Base-by-base conservation (phyloP, 2,797 vertebrate species). In the Psittacula derbiana region DNA sequence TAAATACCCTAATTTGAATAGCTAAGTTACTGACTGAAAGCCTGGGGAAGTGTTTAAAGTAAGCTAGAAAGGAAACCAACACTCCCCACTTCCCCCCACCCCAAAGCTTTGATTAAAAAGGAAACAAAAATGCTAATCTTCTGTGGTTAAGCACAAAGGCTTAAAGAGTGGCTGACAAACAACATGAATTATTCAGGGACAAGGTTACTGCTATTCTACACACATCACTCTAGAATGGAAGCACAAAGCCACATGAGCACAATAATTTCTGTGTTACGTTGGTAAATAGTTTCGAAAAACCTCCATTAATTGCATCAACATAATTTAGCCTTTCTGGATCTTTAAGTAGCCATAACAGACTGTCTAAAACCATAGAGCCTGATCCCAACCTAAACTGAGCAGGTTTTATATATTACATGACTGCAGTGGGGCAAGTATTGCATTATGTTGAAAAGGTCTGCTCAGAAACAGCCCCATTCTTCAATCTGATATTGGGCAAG, bases 141-240 rank as follows among this genome's bases (percentile, higher is more conserved):
- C 76, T 85, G 84, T 76, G 82, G 72, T 97, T 98, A 97, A 96
- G 95, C 74, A 96, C 94, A 96, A 96, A 96, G 65, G 80, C 94
- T 98, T 97, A 94, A 95, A 93, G 96, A 90, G 95, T 82, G 89
- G 49, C 55, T 95, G 88, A 95, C 93, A 97, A 97, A 96, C 86
- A 96, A 60, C 92, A 97, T 97, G 97, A 97, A 97, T 98, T 98
- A 98, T 98, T 97, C 97, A 98, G 85, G 66, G 16, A 60, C 71
- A 53, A 70, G 80, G 85, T 88, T 95, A 83, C 91, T 95, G 92
- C 95, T 95, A 81, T 92, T 97, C 82, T 84, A 95, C 40, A 81
- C 76, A 60, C 90, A 95, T 92, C 6, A 5, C 86, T 96, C 86
- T 81, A 92, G 94, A 92, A 75, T 55, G 64, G 27, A 60, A 82